A percentile compares a stretch with the other conserved stretches of the same genome.
Evolutionary conservation across 2,113 vertebrate species (phyloP).

Genomic region (Microcebus lehilahytsara): DNA sequence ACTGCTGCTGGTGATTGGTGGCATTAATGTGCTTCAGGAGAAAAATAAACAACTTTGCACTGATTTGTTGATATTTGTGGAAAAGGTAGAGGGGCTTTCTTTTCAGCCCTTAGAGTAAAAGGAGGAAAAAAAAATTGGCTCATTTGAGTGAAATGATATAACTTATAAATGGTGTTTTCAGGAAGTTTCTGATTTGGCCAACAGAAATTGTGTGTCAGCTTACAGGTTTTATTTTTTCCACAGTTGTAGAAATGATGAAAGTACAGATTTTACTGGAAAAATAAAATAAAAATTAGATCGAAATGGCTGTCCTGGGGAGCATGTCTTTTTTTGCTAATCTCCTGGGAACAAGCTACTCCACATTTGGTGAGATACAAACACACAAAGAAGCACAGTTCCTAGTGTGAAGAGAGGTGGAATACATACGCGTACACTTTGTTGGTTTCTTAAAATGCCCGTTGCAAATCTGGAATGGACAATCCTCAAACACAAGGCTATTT

Average conservation of each 20-base stretch:
- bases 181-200: slow-evolving; percentile 19
- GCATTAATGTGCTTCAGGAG: slow-evolving; percentile 17
- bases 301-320: neutral
- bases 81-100: neutral
- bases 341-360: neutral
- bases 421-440: neutral
- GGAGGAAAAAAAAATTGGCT: neutral
- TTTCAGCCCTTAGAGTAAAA: neutral
- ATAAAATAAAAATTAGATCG: slow-evolving; percentile 13
- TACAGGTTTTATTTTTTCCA: slow-evolving; percentile 34
- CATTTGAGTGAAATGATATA: neutral
- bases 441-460: neutral
- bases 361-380: neutral
- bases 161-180: slow-evolving; percentile 9
- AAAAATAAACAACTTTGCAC: slow-evolving; percentile 56
- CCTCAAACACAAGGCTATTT: slow-evolving; percentile 15
- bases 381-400: slow-evolving; percentile 21
- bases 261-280: slow-evolving; percentile 46
- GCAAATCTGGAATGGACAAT: neutral
- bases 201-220: slow-evolving; percentile 11
- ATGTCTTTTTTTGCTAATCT: neutral
- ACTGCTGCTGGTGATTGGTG: neutral
- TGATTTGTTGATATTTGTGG: slow-evolving; percentile 13
- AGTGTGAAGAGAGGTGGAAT: neutral
- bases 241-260: slow-evolving; percentile 49